Percentiles rank a stretch among this genome's conserved stretches.
Conservation (phyloP, 2,888 invertebrate species). For the Protophormia terraenovae region DNA sequence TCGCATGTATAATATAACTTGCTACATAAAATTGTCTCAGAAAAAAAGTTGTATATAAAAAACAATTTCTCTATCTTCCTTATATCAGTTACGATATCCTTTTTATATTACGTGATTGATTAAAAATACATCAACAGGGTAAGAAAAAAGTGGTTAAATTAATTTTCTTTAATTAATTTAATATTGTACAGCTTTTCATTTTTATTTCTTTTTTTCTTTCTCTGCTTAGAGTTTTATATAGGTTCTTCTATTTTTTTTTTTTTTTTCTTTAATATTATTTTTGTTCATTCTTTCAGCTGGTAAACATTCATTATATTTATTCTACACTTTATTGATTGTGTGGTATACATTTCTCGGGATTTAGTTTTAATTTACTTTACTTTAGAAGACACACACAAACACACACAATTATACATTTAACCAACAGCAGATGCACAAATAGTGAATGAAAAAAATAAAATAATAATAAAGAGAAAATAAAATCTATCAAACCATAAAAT, state of each 20-base stretch:
- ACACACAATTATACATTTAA: background rate
- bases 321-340: conserved; percentile 58
- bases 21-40: background rate
- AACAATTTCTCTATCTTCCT: background rate
- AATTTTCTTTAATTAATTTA: conserved; percentile 52
- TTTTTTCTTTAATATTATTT: background rate
- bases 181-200: background rate
- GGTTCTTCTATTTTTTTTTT: background rate
- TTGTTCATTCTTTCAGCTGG: background rate
- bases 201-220: background rate
- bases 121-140: conserved; percentile 10
- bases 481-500: conserved; percentile 47
- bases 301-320: conserved; percentile 54
- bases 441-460: background rate
- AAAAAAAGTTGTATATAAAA: background rate
- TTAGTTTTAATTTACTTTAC: conserved; percentile 59
- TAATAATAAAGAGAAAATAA: background rate
- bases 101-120: conserved; percentile 39
- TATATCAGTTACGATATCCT: background rate
- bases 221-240: background rate
- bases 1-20: no score
- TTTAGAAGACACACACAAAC: conserved; percentile 21
- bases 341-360: conserved; percentile 57
- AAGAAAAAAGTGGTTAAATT: conserved; percentile 28
- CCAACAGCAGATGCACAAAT: conserved; percentile 53